Evolutionary conservation across 2,797 vertebrate genomes (phyloP).

Genomic region (Hephaestus fuliginosus): DNA sequence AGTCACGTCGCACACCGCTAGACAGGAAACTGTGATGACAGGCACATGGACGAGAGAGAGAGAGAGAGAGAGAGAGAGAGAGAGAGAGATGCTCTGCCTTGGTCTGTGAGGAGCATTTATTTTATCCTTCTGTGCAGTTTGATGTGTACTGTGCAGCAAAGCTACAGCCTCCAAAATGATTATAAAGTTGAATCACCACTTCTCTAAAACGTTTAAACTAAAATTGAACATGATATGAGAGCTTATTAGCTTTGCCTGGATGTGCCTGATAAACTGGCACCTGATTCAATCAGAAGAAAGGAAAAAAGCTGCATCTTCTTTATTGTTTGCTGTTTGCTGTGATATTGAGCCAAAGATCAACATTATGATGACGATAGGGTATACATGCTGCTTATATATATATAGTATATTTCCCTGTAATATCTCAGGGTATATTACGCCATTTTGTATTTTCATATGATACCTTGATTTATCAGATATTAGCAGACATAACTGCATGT

Average conservation of each 20-base stretch:
- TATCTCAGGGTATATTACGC: not conserved
- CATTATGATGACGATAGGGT: not conserved
- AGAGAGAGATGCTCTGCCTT: constrained; percentile 13
- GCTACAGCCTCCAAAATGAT: not conserved
- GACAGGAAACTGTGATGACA: constrained; percentile 22
- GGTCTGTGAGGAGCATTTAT: not conserved
- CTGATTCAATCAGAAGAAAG: not conserved
- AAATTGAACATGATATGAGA: not conserved
- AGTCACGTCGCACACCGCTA: constrained; percentile 11
- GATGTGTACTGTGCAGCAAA: not conserved
- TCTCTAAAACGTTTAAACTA: not conserved
- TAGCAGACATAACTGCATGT: too few relatives aligned
- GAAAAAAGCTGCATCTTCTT: not conserved
- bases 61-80: too few relatives aligned
- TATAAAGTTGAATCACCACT: not conserved
- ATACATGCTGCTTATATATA: not conserved
- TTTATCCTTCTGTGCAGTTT: not conserved
- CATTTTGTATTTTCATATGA: not conserved
- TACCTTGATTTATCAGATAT: not conserved
- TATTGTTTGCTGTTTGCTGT: too few relatives aligned
- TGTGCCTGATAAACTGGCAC: not conserved
- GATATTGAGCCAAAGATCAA: not conserved
- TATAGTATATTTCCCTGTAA: not conserved
- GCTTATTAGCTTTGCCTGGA: not conserved
- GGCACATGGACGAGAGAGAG: not conserved